Evolutionary conservation across 2,888 invertebrate species (phyloP).

Genomic region (Melolontha melolontha): DNA sequence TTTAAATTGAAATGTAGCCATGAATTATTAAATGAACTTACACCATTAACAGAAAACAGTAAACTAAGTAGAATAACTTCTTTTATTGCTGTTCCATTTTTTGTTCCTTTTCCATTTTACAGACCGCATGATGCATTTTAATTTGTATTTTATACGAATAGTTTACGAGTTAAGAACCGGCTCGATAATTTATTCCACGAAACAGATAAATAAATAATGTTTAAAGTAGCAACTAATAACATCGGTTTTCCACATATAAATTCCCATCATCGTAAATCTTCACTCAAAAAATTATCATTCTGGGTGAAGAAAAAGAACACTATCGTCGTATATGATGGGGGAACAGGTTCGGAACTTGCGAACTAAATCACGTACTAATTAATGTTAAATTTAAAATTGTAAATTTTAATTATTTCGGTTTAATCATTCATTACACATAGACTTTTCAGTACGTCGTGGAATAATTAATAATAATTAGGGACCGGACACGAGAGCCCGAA

Average conservation of each 20-base stretch:
- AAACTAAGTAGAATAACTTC: background rate
- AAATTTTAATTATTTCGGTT: constrained; percentile 21
- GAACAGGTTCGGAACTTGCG: background rate
- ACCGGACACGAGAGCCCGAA: too few species aligned
- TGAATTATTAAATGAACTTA: too few species aligned
- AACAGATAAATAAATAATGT: constrained; percentile 15
- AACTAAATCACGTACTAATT: constrained; percentile 26
- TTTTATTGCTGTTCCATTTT: background rate
- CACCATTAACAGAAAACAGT: too few species aligned
- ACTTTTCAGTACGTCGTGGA: constrained; percentile 1
- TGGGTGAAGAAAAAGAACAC: background rate
- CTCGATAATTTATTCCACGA: constrained; percentile 23
- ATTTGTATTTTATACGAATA: constrained; percentile 8
- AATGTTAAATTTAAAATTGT: constrained; percentile 31
- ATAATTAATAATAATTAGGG: too few species aligned
- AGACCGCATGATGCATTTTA: constrained; percentile 2
- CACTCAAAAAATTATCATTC: constrained; percentile 1
- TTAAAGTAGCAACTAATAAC: constrained; percentile 14
- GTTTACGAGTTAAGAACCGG: constrained; percentile 18
- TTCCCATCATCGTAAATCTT: constrained; percentile 20
- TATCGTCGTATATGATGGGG: too few species aligned
- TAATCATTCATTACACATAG: constrained; percentile 5
- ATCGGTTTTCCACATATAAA: constrained; percentile 12
- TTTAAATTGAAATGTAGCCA: too few species aligned
- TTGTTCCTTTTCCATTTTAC: background rate